Percentiles rank a stretch among this genome's conserved stretches.
Evolutionary conservation across 2,888 invertebrate species (phyloP).

Genomic region (Cephalotes varians): DNA sequence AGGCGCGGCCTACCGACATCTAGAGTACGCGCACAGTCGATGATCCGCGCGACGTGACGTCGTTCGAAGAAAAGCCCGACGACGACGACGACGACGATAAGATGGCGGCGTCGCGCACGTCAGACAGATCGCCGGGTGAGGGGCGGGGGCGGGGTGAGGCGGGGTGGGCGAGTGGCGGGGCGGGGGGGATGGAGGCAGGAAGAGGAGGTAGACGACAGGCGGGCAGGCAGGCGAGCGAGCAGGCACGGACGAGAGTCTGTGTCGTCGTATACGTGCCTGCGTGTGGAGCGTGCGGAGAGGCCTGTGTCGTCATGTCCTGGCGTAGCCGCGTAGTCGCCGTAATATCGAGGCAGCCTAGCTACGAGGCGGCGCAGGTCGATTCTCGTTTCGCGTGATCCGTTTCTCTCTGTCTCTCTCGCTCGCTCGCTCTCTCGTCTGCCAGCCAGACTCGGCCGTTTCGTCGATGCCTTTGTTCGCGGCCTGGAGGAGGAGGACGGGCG

Average conservation of each 20-base stretch:
- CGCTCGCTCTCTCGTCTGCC: conserved; percentile 3
- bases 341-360: conserved; percentile 36
- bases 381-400: conserved; percentile 63
- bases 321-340: conserved; percentile 51
- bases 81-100: conserved; percentile 70
- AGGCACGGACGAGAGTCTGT: conserved; percentile 39
- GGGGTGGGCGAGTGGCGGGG: conserved; percentile 57
- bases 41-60: conserved; percentile 57
- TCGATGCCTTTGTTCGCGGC: conserved; percentile 78
- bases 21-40: conserved; percentile 46
- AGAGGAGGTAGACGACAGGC: conserved; percentile 53
- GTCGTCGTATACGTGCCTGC: conserved; percentile 59
- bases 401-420: background rate
- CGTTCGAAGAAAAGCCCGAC: conserved; percentile 68
- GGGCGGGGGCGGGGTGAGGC: conserved; percentile 58
- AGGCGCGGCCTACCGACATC: background rate
- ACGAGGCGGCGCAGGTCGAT: conserved; percentile 43
- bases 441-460: conserved; percentile 46
- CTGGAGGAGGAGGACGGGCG: conserved; percentile 39
- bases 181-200: conserved; percentile 64
- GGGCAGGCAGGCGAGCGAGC: conserved; percentile 31
- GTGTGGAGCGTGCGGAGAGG: conserved; percentile 18
- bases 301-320: conserved; percentile 70
- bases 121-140: conserved; percentile 69
- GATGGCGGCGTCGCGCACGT: conserved; percentile 81